These are phyloP conservation scores for Axea sp. DNA, from an alignment of 2,888 invertebrate genomes.

Conservation along the genomic window DNA sequence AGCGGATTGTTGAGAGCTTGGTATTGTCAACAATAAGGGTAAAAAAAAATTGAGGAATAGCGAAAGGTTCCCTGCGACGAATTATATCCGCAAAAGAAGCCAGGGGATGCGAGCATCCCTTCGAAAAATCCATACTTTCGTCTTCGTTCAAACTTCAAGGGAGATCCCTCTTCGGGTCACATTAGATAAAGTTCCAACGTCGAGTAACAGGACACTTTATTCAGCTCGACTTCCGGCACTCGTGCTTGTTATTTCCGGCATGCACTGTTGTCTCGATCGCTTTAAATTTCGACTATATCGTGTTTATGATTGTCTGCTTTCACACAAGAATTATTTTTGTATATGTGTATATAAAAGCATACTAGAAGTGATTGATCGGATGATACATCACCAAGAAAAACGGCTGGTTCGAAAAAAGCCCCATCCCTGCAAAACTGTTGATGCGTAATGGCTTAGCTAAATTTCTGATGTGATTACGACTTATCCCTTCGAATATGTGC, in stretches of 20 bases:
- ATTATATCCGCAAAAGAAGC: constrained; percentile 40
- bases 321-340: constrained; percentile 26
- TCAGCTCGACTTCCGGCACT: constrained; percentile 52
- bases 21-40: constrained; percentile 26
- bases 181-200: constrained; percentile 62
- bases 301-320: constrained; percentile 20
- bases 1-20: constrained; percentile 34
- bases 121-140: constrained; percentile 40
- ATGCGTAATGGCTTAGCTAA: not conserved
- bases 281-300: constrained; percentile 33
- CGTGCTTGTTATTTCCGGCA: constrained; percentile 39
- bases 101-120: constrained; percentile 1
- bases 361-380: constrained; percentile 23
- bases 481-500: not conserved
- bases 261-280: constrained; percentile 40
- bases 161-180: constrained; percentile 49
- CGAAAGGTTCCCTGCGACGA: constrained; percentile 29
- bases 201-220: constrained; percentile 63
- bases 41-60: constrained; percentile 25
- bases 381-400: constrained; percentile 20
- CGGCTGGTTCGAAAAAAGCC: constrained; percentile 2
- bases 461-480: not conserved
- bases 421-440: not conserved
- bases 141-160: constrained; percentile 31
- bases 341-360: not conserved